Conservation (phyloP, 2,888 invertebrate genomes). For the Drosophila anomelani region DNA sequence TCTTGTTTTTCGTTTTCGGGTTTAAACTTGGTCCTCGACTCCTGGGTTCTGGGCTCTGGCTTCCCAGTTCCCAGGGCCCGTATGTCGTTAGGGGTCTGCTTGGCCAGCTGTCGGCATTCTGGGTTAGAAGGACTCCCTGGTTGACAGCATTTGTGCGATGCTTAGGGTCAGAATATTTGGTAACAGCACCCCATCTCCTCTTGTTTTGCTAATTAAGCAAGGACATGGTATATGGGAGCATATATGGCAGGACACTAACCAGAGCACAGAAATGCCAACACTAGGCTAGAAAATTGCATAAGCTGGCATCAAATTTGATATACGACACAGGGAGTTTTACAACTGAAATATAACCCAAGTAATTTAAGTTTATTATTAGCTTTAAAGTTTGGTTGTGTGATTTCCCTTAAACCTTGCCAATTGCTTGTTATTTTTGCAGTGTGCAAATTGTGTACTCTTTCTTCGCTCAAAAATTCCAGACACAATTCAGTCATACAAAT, state of each 20-base stretch:
- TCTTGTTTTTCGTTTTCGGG: slow-evolving; percentile 26
- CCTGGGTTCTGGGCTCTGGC: neutral
- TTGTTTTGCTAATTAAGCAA: slow-evolving; percentile 66
- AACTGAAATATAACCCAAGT: neutral
- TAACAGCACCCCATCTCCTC: slow-evolving; percentile 1
- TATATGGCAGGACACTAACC: slow-evolving; percentile 4
- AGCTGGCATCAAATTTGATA: neutral
- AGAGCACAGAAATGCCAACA: slow-evolving; percentile 14
- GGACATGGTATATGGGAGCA: slow-evolving; percentile 24
- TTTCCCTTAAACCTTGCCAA: neutral
- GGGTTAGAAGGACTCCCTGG: slow-evolving; percentile 14
- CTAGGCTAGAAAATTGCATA: slow-evolving; percentile 23
- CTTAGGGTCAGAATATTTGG: slow-evolving; percentile 34
- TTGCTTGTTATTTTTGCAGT: neutral
- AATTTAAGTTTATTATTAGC: neutral
- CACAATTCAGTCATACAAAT: slow-evolving; percentile 34
- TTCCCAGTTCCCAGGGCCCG: neutral
- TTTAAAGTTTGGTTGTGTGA: no score
- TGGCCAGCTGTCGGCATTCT: slow-evolving; percentile 73
- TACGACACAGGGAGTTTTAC: neutral
- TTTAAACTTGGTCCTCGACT: neutral
- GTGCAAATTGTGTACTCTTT: neutral
- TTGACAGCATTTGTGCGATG: slow-evolving; percentile 38
- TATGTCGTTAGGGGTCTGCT: slow-evolving; percentile 27
- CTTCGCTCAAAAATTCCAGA: slow-evolving; percentile 12